Conservation (phyloP, 1,140 invertebrate genomes). For the Drosophila parabipectinata region DNA sequence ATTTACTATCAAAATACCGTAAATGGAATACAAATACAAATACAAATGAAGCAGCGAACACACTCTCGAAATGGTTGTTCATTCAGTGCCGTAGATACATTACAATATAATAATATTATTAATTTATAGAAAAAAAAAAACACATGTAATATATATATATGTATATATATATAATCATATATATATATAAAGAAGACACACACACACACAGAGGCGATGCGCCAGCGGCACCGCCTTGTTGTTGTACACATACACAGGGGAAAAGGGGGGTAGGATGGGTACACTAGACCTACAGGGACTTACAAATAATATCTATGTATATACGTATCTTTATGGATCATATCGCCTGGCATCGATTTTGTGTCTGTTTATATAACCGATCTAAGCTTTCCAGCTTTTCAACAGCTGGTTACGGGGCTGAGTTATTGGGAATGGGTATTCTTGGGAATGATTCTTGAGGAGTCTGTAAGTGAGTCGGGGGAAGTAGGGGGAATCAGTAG, state of each 20-base stretch:
- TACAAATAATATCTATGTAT: slow-evolving; percentile 71
- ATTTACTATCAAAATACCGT: slow-evolving; percentile 48
- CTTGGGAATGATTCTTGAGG: neutral
- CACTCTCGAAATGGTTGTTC: slow-evolving; percentile 25
- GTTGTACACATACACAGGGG: slow-evolving; percentile 43
- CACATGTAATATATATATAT: slow-evolving; percentile 6
- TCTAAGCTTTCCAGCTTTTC: slow-evolving; percentile 51
- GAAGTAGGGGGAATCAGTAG: slow-evolving; percentile 83
- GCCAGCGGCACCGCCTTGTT: slow-evolving; percentile 4
- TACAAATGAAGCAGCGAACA: slow-evolving; percentile 37
- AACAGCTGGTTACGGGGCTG: neutral
- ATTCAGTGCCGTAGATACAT: slow-evolving; percentile 53
- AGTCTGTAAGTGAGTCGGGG: neutral
- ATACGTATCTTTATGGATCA: slow-evolving; percentile 47
- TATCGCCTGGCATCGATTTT: neutral
- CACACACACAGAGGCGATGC: slow-evolving; percentile 18
- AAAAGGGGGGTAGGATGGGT: slow-evolving; percentile 13
- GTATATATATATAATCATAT: slow-evolving; percentile 22
- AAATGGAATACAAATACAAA: slow-evolving; percentile 57
- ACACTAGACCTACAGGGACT: slow-evolving; percentile 49
- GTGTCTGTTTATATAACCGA: slow-evolving; percentile 30
- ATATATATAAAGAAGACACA: slow-evolving; percentile 59
- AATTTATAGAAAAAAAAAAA: slow-evolving; percentile 49
- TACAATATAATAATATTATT: slow-evolving; percentile 56
- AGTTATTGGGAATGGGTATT: slow-evolving; percentile 6